Evolutionary conservation across 1,140 invertebrate species (phyloP).

Genomic region (Elymnias hypermnestra): DNA sequence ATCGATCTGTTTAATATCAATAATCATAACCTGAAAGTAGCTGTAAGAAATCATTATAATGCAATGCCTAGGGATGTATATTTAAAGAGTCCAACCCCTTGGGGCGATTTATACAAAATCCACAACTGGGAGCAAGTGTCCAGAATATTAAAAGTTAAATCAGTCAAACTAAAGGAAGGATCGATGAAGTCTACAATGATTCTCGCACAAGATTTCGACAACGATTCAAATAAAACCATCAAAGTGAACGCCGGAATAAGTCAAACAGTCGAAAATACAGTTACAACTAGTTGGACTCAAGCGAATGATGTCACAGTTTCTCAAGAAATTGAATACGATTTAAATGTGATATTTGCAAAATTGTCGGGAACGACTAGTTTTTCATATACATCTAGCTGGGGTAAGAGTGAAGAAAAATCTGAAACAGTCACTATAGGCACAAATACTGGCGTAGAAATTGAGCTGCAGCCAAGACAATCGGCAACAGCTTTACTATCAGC

Average conservation of each 20-base stretch:
- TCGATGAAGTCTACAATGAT: constrained; percentile 32
- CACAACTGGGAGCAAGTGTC: constrained; percentile 49
- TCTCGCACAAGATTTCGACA: constrained; percentile 49
- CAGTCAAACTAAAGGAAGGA: constrained; percentile 31
- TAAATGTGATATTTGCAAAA: constrained; percentile 40
- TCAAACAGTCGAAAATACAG: constrained; percentile 48
- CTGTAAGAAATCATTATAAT: constrained; percentile 26
- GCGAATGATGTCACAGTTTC: constrained; percentile 31
- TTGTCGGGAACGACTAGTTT: constrained; percentile 31
- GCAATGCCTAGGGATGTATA: constrained; percentile 28
- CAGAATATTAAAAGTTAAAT: constrained; percentile 41
- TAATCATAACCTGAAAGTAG: constrained; percentile 24
- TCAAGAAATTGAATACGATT: constrained; percentile 41
- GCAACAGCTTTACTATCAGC: constrained; percentile 45
- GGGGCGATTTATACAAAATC: constrained; percentile 46
- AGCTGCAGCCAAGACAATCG: constrained; percentile 46
- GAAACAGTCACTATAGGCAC: constrained; percentile 45
- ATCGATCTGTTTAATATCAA: constrained; percentile 23
- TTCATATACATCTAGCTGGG: constrained; percentile 34
- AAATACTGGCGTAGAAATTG: constrained; percentile 42
- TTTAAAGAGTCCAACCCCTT: constrained; percentile 48
- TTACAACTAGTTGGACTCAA: constrained; percentile 43
- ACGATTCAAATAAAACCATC: constrained; percentile 37
- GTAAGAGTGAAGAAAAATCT: constrained; percentile 40
- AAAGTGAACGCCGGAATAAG: constrained; percentile 57